A percentile compares a stretch with the other conserved stretches of the same genome.
Conservation (phyloP, 2,113 vertebrate species). For the Sciurus niger region DNA sequence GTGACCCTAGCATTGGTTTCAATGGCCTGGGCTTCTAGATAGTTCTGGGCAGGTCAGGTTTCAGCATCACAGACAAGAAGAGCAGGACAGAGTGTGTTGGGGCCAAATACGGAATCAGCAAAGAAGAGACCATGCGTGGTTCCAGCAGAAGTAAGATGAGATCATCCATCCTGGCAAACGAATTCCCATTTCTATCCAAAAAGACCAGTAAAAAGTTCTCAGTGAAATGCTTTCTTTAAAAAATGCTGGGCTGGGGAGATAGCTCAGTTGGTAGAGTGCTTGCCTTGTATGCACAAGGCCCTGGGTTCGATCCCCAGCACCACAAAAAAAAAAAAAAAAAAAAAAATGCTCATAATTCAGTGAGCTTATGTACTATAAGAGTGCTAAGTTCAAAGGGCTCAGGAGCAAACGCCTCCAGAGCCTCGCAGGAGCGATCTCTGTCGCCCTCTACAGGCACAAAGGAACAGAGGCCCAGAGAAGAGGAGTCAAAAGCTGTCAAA, state of each 20-base stretch:
- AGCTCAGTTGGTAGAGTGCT: too few species aligned
- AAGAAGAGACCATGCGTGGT: too few species aligned
- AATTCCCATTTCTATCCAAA: neutral
- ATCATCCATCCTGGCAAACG: neutral
- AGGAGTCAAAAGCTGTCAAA: neutral
- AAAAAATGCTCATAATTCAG: neutral
- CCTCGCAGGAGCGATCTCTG: neutral
- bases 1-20: conserved; percentile 96
- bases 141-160: neutral
- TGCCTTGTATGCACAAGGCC: too few species aligned
- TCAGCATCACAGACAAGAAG: neutral
- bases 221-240: neutral
- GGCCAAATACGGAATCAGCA: neutral
- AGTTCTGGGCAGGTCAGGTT: conserved; percentile 80
- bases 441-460: neutral
- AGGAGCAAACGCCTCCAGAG: neutral
- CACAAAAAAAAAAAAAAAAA: neutral
- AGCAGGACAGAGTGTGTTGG: too few species aligned
- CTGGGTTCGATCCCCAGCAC: too few species aligned
- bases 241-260: neutral
- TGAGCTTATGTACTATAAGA: neutral
- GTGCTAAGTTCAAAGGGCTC: neutral
- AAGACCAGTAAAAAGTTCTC: neutral
- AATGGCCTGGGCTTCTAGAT: conserved; percentile 97
- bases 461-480: neutral